Evolutionary conservation across 2,113 vertebrate genomes (phyloP).

Genomic region (Tursiops truncatus): DNA sequence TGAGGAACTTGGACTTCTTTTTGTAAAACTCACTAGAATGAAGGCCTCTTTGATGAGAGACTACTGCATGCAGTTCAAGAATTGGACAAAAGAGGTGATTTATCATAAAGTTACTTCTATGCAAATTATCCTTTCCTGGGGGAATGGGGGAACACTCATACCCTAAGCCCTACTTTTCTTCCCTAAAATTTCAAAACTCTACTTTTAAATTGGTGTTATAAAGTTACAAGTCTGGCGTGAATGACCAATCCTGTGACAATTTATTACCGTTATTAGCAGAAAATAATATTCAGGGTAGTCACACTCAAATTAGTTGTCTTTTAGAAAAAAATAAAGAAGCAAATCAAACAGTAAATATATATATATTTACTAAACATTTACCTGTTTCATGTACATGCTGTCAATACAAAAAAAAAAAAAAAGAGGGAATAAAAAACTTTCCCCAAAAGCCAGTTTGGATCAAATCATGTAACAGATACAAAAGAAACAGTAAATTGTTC

Average conservation of each 20-base stretch:
- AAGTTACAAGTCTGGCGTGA: neutral
- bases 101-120: neutral
- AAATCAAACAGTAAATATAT: neutral
- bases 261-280: neutral
- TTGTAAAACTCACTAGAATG: neutral
- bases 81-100: neutral
- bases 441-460: no score
- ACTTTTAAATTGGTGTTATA: neutral
- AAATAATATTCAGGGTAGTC: neutral
- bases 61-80: neutral
- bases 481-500: conserved; percentile 19
- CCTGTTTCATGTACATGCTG: neutral
- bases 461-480: neutral
- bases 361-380: neutral
- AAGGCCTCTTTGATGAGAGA: neutral
- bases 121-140: neutral
- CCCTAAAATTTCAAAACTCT: neutral
- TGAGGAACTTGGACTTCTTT: neutral
- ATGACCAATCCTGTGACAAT: neutral
- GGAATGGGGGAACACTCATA: neutral
- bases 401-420: conserved; percentile 10
- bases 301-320: conserved; percentile 8
- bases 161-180: neutral
- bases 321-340: neutral
- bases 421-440: neutral